Evolutionary conservation across 2,113 vertebrate species (phyloP).

Genomic region (Cichladusa arquata): DNA sequence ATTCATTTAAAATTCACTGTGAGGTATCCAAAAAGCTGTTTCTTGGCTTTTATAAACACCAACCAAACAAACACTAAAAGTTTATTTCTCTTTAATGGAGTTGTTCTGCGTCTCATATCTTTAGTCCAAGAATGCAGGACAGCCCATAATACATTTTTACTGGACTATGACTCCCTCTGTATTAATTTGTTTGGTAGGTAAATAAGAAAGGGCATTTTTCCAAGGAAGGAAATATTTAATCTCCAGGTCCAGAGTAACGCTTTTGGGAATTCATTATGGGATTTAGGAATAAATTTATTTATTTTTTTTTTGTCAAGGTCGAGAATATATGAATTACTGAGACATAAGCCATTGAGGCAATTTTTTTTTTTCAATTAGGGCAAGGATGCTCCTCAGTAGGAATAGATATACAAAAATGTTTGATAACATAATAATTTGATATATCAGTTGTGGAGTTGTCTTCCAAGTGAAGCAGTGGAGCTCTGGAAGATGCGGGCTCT

Average conservation of each 20-base stretch:
- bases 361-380: background rate
- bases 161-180: background rate
- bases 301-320: background rate
- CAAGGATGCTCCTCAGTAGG: background rate
- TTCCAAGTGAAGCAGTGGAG: background rate
- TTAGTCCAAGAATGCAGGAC: background rate
- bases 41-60: background rate
- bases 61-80: background rate
- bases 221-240: background rate
- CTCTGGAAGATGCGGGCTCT: rapidly evolving
- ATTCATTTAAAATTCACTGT: background rate
- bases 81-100: background rate
- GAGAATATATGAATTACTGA: rapidly evolving
- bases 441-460: background rate
- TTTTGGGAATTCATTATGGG: background rate
- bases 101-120: background rate
- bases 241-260: background rate
- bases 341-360: background rate
- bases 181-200: slow-evolving; percentile 5
- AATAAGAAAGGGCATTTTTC: background rate
- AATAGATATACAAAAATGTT: background rate
- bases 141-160: background rate
- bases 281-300: background rate
- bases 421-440: background rate
- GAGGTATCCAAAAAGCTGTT: background rate